Evolutionary conservation across 2,888 invertebrate species (phyloP).

Genomic region (Latheticus oryzae): DNA sequence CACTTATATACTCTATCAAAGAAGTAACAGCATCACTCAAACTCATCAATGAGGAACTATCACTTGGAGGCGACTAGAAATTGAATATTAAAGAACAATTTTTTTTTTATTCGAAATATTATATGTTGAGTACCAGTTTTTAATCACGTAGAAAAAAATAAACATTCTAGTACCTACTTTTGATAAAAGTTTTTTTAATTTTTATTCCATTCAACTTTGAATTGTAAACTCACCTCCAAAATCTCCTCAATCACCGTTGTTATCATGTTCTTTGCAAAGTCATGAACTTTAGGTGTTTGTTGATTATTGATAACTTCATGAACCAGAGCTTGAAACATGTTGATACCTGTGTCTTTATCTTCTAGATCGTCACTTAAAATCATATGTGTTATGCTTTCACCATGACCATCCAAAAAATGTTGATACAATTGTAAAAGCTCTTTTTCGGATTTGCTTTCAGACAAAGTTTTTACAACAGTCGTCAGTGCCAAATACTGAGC

Average conservation of each 20-base stretch:
- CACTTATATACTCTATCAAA: not conserved
- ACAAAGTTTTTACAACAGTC: not conserved
- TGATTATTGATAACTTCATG: not conserved
- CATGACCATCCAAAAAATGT: not conserved
- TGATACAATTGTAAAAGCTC: conserved; percentile 1
- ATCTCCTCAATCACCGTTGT: not conserved
- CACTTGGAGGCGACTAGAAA: conserved; percentile 2
- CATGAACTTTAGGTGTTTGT: not conserved
- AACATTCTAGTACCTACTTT: too few species aligned
- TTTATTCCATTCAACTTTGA: too few species aligned
- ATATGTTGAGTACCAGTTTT: too few species aligned
- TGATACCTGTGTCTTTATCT: not conserved
- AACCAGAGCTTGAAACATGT: conserved; percentile 6
- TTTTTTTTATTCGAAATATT: too few species aligned
- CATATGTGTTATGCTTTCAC: not conserved
- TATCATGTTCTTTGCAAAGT: conserved; percentile 5
- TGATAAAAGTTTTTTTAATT: too few species aligned
- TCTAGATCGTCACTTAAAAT: not conserved
- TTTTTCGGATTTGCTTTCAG: too few species aligned
- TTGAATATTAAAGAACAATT: too few species aligned
- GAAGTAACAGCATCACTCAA: conserved; percentile 4
- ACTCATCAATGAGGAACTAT: not conserved
- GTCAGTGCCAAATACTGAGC: not conserved
- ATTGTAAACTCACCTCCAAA: conserved; percentile 11
- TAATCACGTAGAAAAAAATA: not conserved